Base-by-base conservation (phyloP, 2,888 invertebrate species). In the Agonopterix subpropinquella region DNA sequence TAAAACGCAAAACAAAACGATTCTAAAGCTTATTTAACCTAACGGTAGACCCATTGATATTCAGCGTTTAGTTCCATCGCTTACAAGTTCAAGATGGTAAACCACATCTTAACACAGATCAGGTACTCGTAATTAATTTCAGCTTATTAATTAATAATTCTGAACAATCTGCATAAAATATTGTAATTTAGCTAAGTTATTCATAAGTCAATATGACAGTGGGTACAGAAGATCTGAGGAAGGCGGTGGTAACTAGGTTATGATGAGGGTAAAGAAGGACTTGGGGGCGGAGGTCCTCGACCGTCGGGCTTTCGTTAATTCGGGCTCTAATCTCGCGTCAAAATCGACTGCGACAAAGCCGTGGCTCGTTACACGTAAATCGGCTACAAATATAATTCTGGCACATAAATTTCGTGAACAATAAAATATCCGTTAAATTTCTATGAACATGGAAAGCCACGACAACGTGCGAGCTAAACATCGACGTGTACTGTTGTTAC, bases 321-420 rank as follows among this genome's bases (percentile, higher is more conserved):
- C 54, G 52, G 53, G 50, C 57, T 28, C 28, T 64, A 62, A 64
- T 64, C 61, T 64, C 54, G 56, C 57, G 54, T 59, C 59, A 59
- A 52, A 57, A 62, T 59, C 61, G 57, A 52, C 58, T 53, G 55
- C 53, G 48, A 62, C 61, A 61, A 59, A 61, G 57, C 57, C 59
- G 44, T 53, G 48, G 53, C 58, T 57, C 59, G 59, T 61, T 57
- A 57, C 51, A 54, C 55, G 56, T 54, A 57, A 56, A 57, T 53
- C 48, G 49, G 47, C 44, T 45, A 52, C 51, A 37, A 49, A 52
- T 48, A 52, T 47, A 49, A 39, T 47, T 49, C 36, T 28, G 42
- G 35, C 47, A 18, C 42, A 51, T 43, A 44, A 49, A 47, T 45
- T 47, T 15, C 43, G 49, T 49, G 48, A 50, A 53, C 49, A 52